A percentile compares a stretch with the other conserved stretches of the same genome.
These are phyloP conservation scores for Rhynchophorus ferrugineus DNA, from an alignment of 1,140 invertebrate species.

Conservation along the genomic window DNA sequence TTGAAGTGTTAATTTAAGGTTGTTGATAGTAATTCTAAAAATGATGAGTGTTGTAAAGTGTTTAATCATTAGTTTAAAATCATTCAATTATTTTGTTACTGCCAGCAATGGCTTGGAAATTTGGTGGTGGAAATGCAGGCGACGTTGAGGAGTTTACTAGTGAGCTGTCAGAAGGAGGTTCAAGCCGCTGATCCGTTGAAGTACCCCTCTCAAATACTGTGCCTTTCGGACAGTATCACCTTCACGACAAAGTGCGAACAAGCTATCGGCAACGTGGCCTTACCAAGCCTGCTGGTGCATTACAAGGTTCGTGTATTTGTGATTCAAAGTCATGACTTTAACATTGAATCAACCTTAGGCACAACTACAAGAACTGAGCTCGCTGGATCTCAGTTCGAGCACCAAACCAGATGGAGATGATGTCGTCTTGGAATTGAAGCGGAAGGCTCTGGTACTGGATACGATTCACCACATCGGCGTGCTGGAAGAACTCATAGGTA, in stretches of 20 bases:
- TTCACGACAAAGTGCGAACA: conserved; percentile 81
- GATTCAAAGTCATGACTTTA: conserved; percentile 1
- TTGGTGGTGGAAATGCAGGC: conserved; percentile 75
- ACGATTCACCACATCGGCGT: conserved; percentile 85
- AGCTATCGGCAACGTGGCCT: conserved; percentile 58
- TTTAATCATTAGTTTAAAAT: too few relatives aligned
- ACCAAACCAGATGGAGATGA: conserved; percentile 30
- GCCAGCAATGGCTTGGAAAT: conserved; percentile 72
- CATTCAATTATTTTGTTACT: too few relatives aligned
- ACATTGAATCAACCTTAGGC: conserved; percentile 26
- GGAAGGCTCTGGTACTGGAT: conserved; percentile 78
- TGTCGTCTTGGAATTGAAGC: conserved; percentile 51
- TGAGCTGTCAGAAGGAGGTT: conserved; percentile 59
- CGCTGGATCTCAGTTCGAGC: conserved; percentile 41
- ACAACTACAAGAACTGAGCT: conserved; percentile 60
- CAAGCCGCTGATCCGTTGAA: conserved; percentile 62
- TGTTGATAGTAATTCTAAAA: too few relatives aligned
- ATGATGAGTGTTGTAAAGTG: too few relatives aligned
- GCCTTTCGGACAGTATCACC: conserved; percentile 58
- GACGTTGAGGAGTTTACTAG: conserved; percentile 61
- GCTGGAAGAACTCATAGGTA: conserved; percentile 65
- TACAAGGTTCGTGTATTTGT: conserved; percentile 31
- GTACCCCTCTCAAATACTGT: conserved; percentile 82
- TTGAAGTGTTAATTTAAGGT: too few relatives aligned
- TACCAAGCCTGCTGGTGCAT: conserved; percentile 45